Evolutionary conservation across 2,888 invertebrate species (phyloP).

Genomic region (Sinelater perroti): DNA sequence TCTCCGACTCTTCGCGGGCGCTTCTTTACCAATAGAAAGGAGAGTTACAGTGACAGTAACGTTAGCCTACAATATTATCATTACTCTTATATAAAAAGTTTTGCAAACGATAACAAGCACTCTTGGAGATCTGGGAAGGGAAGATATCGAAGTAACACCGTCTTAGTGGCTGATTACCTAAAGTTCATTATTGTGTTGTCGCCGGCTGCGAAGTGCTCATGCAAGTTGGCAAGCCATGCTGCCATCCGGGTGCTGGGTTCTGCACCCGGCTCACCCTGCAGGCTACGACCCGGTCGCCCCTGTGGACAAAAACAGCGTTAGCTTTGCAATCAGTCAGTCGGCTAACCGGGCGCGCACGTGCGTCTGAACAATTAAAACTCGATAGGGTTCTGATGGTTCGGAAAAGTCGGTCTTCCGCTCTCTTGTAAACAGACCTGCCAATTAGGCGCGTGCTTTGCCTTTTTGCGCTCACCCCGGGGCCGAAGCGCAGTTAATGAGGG

Average conservation of each 20-base stretch:
- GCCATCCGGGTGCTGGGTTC: slow-evolving; percentile 60
- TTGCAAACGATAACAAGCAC: slow-evolving; percentile 38
- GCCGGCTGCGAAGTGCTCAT: slow-evolving; percentile 37
- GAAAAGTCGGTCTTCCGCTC: slow-evolving; percentile 1
- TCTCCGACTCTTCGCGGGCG: slow-evolving; percentile 4
- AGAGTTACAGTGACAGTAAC: slow-evolving; percentile 23
- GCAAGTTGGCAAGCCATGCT: slow-evolving; percentile 45
- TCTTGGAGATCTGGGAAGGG: slow-evolving; percentile 38
- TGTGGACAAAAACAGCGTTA: slow-evolving; percentile 48
- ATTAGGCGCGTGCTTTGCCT: slow-evolving; percentile 3
- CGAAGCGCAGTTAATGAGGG: neutral
- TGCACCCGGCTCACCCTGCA: slow-evolving; percentile 66
- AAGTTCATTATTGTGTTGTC: slow-evolving; percentile 39
- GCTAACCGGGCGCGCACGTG: no score
- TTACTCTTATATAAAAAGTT: slow-evolving; percentile 34
- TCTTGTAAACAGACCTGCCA: slow-evolving; percentile 7
- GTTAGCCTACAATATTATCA: slow-evolving; percentile 31
- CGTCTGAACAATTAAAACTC: slow-evolving; percentile 2
- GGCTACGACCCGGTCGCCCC: slow-evolving; percentile 69
- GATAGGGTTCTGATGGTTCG: slow-evolving; percentile 16
- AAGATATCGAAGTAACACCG: slow-evolving; percentile 45
- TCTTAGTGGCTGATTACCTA: slow-evolving; percentile 35
- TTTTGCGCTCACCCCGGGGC: neutral
- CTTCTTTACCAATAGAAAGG: neutral
- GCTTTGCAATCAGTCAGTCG: no score